Base-by-base conservation (phyloP, 2,888 invertebrate species). In the Synanthedon tipuliformis region DNA sequence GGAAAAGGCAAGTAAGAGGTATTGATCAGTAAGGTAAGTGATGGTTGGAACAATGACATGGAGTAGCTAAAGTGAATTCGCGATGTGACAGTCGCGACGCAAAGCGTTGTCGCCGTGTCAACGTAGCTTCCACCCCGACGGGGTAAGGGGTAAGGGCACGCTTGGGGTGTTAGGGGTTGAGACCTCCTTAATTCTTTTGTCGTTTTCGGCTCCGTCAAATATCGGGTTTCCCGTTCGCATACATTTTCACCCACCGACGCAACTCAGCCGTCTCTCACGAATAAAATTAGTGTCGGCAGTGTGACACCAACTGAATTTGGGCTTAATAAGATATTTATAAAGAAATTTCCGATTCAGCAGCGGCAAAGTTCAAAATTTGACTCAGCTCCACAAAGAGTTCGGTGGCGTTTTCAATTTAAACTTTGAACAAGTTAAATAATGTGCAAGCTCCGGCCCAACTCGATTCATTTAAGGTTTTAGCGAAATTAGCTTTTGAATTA, bases 241-340 rank as follows among this genome's bases (percentile, higher is more conserved):
- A 86, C 73, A 87, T 87, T 86, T 86, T 79, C 83, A 73, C 76
- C 65, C 64, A 65, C 45, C 45, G 45, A 45, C 45, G 45, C 34
- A 34, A 34, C 34, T 7, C 34, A 73, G 75, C 75, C 83, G 84
- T 83, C 85, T 81, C 75, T 85, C 78, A 78, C 78, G 79, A 82
- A 86, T 83, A 79, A 86, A 82, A 86, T 87, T 87, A 86, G 84
- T 84, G 86, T 87, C 86, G 79, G 86, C 86, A 81, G 77, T 81
- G 82, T 84, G 86, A 86, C 86, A 86, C 83, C 85, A 81, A 87
- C 84, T 79, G 82, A 86, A 82, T 86, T 86, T 85, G 81, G 85
- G 79, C 86, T 68, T 85, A 83, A 85, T 87, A 86, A 85, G 81
- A 84, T 86, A 87, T 87, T 87, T 87, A 87, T 87, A 85, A 85